Base-by-base conservation (phyloP, 2,888 invertebrate species). In the Ochropleura leucogaster region DNA sequence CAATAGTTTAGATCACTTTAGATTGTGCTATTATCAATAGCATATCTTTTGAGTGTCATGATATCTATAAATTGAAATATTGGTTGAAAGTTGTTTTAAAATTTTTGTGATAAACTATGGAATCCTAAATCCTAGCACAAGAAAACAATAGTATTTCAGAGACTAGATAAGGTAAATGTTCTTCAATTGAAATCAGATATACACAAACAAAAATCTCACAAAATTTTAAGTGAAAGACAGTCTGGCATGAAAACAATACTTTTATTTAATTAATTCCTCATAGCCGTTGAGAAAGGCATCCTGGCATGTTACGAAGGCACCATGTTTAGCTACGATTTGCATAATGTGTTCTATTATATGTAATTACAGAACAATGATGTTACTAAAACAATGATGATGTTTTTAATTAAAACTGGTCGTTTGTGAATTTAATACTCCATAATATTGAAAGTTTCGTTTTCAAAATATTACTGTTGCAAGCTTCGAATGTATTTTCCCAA, bases 251-350 rank as follows among this genome's bases (percentile, higher is more conserved):
- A 82, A 76, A 89, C 84, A 89, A 88, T 88, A 69, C 80, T 71
- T 67, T 86, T 82, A 84, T 86, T 86, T 85, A 88, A 89, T 89
- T 77, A 87, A 89, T 87, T 84, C 84, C 70, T 80, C 78, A 77
- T 76, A 74, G 44, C 69, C 79, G 79, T 89, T 86, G 80, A 83
- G 85, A 88, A 88, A 88, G 84, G 69, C 74, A 83, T 83, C 80
- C 83, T 82, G 76, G 71, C 67, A 77, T 81, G 70, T 89, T 86
- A 82, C 82, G 83, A 79, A 84, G 82, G 82, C 80, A 77, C 72
- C 80, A 82, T 78, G 72, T 84, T 83, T 80, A 83, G 77, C 72
- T 77, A 68, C 51, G 63, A 85, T 85, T 87, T 79, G 49, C 86
- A 85, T 85, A 85, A 85, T 82, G 70, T 74, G 64, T 80, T 75